phyloP scores from a whole-genome alignment of 2,797 vertebrate species.

The Buphagus erythrorhynchus region DNA sequence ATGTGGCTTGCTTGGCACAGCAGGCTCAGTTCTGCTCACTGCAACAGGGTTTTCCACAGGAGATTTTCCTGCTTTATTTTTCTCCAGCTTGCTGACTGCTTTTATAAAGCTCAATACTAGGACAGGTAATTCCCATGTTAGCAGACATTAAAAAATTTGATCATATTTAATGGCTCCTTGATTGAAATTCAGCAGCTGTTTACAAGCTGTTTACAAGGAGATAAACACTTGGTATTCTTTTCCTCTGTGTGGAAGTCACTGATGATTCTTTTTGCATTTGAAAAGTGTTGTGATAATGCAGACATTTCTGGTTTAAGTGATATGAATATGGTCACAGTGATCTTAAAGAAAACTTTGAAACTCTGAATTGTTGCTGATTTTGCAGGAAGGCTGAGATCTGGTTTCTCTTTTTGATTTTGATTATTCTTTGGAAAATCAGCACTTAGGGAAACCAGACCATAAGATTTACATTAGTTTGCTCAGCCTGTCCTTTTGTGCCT shows the following conservation, averaged over 20 bases:
- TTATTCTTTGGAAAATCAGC: not conserved
- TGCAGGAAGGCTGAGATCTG: not conserved
- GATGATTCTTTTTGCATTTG: not conserved
- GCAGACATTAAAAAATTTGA: not conserved
- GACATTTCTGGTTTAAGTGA: not conserved
- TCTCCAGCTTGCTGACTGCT: not conserved
- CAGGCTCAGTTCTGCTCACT: not conserved
- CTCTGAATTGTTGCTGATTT: not conserved
- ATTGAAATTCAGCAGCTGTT: not conserved
- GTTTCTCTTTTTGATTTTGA: not conserved
- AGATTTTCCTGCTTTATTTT: not conserved
- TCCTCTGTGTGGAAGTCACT: not conserved
- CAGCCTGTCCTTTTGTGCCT: not conserved
- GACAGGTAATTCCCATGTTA: not conserved
- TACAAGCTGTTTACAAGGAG: not conserved
- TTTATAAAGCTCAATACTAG: not conserved
- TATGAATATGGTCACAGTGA: not conserved
- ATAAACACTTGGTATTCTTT: not conserved
- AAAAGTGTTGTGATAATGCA: not conserved
- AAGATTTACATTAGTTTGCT: not conserved
- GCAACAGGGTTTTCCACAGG: not conserved
- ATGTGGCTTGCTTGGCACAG: rapidly evolving
- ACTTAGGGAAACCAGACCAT: not conserved
- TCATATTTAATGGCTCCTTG: not conserved
- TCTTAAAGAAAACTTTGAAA: not conserved